Conservation (phyloP, 2,888 invertebrate genomes). For the Callosobruchus maculatus region DNA sequence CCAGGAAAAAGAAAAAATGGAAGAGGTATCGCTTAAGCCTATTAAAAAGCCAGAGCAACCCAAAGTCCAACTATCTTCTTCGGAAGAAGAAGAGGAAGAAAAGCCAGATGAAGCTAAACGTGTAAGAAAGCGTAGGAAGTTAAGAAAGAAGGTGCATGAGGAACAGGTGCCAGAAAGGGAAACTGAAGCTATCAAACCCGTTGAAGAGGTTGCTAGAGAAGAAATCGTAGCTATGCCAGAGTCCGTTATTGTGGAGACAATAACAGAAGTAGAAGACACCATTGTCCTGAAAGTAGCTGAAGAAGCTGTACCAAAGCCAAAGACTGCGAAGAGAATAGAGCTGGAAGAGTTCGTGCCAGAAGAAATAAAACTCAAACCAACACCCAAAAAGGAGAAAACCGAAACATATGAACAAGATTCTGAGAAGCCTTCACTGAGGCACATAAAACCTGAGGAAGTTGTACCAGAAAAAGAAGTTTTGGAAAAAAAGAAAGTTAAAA, state of each 20-base stretch:
- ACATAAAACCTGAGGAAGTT: slow-evolving; percentile 6
- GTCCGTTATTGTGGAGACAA: slow-evolving; percentile 53
- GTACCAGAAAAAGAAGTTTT: slow-evolving; percentile 23
- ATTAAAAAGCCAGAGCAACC: slow-evolving; percentile 34
- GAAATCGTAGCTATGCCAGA: slow-evolving; percentile 23
- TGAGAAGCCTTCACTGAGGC: neutral
- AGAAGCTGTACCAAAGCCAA: slow-evolving; percentile 35
- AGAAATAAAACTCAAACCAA: slow-evolving; percentile 40
- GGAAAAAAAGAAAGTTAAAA: slow-evolving; percentile 19
- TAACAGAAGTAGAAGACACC: slow-evolving; percentile 58
- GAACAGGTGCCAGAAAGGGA: slow-evolving; percentile 17
- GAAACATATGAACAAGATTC: neutral
- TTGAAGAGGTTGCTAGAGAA: neutral
- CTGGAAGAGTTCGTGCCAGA: slow-evolving; percentile 36
- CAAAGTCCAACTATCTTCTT: slow-evolving; percentile 15
- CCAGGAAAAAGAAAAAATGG: slow-evolving; percentile 35
- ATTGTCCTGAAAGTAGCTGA: slow-evolving; percentile 53
- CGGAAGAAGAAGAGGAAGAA: slow-evolving; percentile 32
- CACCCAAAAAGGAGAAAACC: neutral
- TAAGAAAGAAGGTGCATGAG: slow-evolving; percentile 25
- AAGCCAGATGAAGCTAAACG: slow-evolving; percentile 18
- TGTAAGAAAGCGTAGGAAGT: slow-evolving; percentile 33
- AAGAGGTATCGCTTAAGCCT: slow-evolving; percentile 44
- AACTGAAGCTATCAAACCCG: slow-evolving; percentile 38
- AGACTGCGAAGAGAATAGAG: slow-evolving; percentile 32